Base-by-base conservation (phyloP, 2,113 vertebrate species). In the Lamprologus sp. region DNA sequence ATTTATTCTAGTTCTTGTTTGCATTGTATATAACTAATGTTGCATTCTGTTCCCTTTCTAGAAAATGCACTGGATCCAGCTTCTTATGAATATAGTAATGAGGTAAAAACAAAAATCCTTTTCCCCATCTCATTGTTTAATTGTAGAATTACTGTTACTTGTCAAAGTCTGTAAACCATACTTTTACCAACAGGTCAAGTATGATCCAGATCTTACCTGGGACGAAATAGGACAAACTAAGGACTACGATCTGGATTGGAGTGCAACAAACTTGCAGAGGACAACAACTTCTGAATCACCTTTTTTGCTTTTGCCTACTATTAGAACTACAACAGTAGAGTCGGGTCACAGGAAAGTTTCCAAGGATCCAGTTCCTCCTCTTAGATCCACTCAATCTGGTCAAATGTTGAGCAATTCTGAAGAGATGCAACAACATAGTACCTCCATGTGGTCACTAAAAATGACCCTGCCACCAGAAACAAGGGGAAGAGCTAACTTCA, bases 51-150 rank as follows among this genome's bases (percentile, higher is more conserved):
- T 19, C 6, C 19, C 88, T 84, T 94, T 94, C n/a, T 92, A 96
- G 96, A 94, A 84, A 84, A 90, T 37, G 9, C 49, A 28, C 58
- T 87, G 81, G 87, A 93, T 83, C 89, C 89, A 40, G 86, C 88
- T 65, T 83, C 80, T 12, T 83, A 92, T 87, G 88, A 95, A n/a
- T 93, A 91, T 90, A 88, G 94, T 4, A 83, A 91, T 9, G 93
- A 96, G 80, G 96, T 96, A 91, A 94, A 68, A 68, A 37, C 28
- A 65, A 37, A 65, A 65, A 37, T 53, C 28, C 15, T 14, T 53
- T 79, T 37, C 11, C 42, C 9, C n/a, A 11, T 58, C 3, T 12
- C 31, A 9, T 15, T 47, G 10, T 45, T 21, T 2, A 77, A 9
- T 6, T 42, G 8, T 33, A 9, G 23, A 37, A 14, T 77, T 77